Conservation (phyloP, 1,140 invertebrate genomes). For the Drosophila orosa region DNA sequence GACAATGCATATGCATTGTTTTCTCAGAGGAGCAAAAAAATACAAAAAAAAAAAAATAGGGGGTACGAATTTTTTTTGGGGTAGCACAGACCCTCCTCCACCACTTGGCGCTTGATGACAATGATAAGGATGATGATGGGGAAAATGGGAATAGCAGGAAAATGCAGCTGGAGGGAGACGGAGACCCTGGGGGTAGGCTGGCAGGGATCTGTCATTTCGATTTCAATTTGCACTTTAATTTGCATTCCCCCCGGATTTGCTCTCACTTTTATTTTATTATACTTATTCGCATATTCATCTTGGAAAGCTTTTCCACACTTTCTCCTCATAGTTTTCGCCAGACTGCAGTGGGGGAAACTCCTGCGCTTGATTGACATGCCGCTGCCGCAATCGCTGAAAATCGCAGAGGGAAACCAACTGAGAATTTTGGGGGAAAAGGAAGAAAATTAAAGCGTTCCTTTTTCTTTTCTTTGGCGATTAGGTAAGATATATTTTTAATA, state of each 20-base stretch:
- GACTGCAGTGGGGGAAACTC: slow-evolving; percentile 21
- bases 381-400: slow-evolving; percentile 13
- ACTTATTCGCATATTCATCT: slow-evolving; percentile 6
- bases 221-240: slow-evolving; percentile 50
- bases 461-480: background rate
- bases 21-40: background rate
- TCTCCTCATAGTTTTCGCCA: slow-evolving; percentile 6
- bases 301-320: slow-evolving; percentile 12
- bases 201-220: slow-evolving; percentile 37
- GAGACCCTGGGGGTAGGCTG: slow-evolving; percentile 24
- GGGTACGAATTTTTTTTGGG: slow-evolving; percentile 1
- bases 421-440: background rate
- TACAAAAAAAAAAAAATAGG: background rate
- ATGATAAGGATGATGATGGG: slow-evolving; percentile 12
- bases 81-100: slow-evolving; percentile 1
- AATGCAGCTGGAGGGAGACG: background rate
- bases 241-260: slow-evolving; percentile 27
- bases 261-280: slow-evolving; percentile 40
- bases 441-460: background rate
- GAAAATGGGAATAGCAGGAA: background rate
- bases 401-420: background rate
- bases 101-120: slow-evolving; percentile 4
- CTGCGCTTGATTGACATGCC: slow-evolving; percentile 40
- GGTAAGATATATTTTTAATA: background rate
- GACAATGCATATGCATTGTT: slow-evolving; percentile 64